A percentile compares a stretch with the other conserved stretches of the same genome.
phyloP scores from a whole-genome alignment of 2,888 invertebrate species.

The Phasia obesa region DNA sequence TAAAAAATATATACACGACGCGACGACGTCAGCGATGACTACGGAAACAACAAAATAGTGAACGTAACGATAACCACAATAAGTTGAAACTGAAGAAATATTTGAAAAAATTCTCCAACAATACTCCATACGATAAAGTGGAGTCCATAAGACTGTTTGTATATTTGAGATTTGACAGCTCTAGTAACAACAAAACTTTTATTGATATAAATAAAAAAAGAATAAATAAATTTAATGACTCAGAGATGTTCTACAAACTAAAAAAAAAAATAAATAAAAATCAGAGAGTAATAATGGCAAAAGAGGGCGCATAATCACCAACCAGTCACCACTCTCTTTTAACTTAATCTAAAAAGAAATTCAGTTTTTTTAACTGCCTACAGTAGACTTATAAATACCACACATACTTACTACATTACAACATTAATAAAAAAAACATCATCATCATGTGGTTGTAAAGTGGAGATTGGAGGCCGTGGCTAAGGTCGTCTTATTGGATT shows the following conservation, averaged over 20 bases:
- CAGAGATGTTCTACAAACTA: conserved; percentile 44
- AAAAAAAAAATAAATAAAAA: neutral
- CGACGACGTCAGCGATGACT: conserved; percentile 64
- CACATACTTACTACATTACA: neutral
- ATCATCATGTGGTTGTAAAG: conserved; percentile 55
- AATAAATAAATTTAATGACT: conserved; percentile 42
- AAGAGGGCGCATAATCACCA: conserved; percentile 56
- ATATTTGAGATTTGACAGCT: conserved; percentile 43
- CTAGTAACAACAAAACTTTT: conserved; percentile 62
- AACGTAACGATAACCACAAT: conserved; percentile 68
- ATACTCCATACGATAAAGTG: conserved; percentile 58
- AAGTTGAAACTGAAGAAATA: conserved; percentile 59
- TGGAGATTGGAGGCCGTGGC: conserved; percentile 60
- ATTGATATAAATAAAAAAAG: conserved; percentile 44
- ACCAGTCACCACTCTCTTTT: conserved; percentile 29
- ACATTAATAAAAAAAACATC: conserved; percentile 15
- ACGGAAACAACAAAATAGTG: conserved; percentile 63
- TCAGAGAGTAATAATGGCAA: conserved; percentile 37
- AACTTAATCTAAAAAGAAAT: neutral
- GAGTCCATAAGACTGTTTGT: conserved; percentile 47
- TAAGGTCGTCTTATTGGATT: conserved; percentile 65
- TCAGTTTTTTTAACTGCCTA: neutral
- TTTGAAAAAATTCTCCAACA: conserved; percentile 58
- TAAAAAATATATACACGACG: conserved; percentile 57
- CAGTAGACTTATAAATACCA: neutral